Conservation (phyloP, 2,113 vertebrate genomes). For the Clarias macrocephalus region DNA sequence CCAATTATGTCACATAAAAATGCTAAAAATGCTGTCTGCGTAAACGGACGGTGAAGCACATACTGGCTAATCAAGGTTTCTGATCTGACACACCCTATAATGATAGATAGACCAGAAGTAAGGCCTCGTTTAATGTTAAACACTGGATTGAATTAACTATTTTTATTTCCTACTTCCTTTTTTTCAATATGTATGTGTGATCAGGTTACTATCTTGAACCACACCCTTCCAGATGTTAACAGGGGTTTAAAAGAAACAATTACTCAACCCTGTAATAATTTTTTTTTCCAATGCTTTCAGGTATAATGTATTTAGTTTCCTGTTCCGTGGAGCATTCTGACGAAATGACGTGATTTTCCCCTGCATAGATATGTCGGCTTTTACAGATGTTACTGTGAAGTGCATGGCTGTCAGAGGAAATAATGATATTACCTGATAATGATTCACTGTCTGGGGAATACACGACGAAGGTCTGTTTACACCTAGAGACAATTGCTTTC, state of each 20-base stretch:
- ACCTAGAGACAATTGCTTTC: neutral
- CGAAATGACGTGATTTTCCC: neutral
- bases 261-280: neutral
- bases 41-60: neutral
- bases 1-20: neutral
- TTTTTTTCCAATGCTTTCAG: neutral
- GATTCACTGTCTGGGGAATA: neutral
- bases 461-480: neutral
- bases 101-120: neutral
- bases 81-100: neutral
- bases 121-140: neutral
- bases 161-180: neutral
- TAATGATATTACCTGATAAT: conserved; percentile 17
- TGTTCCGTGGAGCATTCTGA: neutral
- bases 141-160: neutral
- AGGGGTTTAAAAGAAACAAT: neutral
- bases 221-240: neutral
- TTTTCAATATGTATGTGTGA: neutral
- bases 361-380: neutral
- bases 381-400: neutral
- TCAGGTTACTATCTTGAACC: neutral
- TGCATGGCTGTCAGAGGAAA: neutral
- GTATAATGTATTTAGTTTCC: neutral
- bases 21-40: neutral
- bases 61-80: neutral